Evolutionary conservation across 2,113 vertebrate genomes (phyloP).

Genomic region (Ptilonorhynchus violaceus): DNA sequence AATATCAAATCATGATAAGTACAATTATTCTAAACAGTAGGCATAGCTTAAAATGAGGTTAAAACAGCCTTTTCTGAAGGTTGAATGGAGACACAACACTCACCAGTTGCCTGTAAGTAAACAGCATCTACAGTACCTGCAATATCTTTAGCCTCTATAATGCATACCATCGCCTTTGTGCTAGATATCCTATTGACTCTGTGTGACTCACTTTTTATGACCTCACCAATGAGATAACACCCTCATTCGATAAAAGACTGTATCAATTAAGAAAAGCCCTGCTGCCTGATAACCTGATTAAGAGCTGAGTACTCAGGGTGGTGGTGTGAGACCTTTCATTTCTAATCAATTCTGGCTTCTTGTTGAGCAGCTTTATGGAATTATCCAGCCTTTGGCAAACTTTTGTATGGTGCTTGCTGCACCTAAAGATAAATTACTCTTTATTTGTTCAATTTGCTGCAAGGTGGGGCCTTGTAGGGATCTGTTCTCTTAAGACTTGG

Average conservation of each 20-base stretch:
- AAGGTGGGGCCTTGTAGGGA: neutral
- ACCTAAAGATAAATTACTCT: constrained; percentile 42
- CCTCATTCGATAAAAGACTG: neutral
- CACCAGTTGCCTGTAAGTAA: neutral
- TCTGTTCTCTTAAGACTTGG: neutral
- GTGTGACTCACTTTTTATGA: constrained; percentile 53
- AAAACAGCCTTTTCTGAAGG: neutral
- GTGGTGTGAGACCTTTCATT: constrained; percentile 39
- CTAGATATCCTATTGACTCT: constrained; percentile 39
- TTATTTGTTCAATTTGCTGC: constrained; percentile 30
- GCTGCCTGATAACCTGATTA: constrained; percentile 47
- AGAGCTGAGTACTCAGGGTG: constrained; percentile 55
- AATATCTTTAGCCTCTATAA: neutral
- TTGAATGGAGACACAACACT: neutral
- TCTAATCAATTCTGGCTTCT: constrained; percentile 51
- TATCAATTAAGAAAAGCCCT: constrained; percentile 52
- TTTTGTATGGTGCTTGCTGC: constrained; percentile 1
- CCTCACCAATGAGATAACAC: constrained; percentile 48
- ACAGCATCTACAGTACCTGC: neutral
- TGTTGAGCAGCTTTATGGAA: constrained; percentile 12
- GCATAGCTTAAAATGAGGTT: neutral
- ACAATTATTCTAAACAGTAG: neutral
- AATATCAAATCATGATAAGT: neutral
- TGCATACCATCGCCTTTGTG: neutral
- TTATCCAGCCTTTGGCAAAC: constrained; percentile 59